Evolutionary conservation across 2,797 vertebrate species (phyloP).

Genomic region (Acrocephalus scirpaceus): DNA sequence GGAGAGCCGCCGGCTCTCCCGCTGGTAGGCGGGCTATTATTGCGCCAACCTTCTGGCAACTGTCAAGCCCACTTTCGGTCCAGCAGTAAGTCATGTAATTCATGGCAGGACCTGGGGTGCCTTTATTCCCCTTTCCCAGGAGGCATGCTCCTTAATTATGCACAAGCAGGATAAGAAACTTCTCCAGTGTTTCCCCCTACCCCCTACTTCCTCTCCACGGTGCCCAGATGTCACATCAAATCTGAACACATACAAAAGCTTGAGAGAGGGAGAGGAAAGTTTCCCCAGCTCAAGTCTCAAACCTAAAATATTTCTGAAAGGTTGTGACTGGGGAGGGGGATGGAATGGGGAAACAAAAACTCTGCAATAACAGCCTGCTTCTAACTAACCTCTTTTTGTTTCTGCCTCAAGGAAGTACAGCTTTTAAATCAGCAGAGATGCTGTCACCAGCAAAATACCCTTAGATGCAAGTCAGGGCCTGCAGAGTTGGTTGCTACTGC

Average conservation of each 20-base stretch:
- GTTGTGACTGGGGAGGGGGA: not conserved
- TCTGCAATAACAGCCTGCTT: not conserved
- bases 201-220: slow-evolving; percentile 50
- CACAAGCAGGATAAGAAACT: slow-evolving; percentile 53
- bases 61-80: slow-evolving; percentile 76
- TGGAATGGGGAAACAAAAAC: not conserved
- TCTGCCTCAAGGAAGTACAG: not conserved
- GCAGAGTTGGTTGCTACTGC: not conserved
- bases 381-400: not conserved
- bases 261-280: slow-evolving; percentile 45
- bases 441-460: not conserved
- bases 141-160: slow-evolving; percentile 68
- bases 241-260: slow-evolving; percentile 61
- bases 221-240: slow-evolving; percentile 68
- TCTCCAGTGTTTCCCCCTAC: slow-evolving; percentile 35
- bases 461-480: not conserved
- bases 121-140: slow-evolving; percentile 72
- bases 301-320: slow-evolving; percentile 55
- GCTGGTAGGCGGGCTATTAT: slow-evolving; percentile 66
- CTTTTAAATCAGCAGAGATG: slow-evolving; percentile 4
- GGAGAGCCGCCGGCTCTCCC: slow-evolving; percentile 7
- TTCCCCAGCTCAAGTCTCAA: slow-evolving; percentile 47
- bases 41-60: slow-evolving; percentile 67
- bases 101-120: slow-evolving; percentile 67
- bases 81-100: slow-evolving; percentile 75